Base-by-base conservation (phyloP, 2,797 vertebrate species). In the Chelmon rostratus region DNA sequence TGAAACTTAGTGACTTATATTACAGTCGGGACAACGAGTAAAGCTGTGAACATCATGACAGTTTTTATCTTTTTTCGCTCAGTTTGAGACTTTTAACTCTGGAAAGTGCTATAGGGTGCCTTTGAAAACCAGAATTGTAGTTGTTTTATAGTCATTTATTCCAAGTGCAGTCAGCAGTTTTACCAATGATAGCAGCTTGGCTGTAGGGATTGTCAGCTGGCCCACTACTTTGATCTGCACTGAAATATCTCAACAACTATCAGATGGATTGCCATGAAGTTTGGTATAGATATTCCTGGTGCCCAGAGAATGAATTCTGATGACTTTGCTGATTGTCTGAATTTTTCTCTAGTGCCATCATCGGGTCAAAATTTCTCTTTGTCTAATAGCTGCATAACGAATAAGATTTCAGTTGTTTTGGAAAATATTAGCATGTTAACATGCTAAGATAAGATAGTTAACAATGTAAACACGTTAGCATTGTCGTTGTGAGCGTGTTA, bases 61-160 rank as follows among this genome's bases (percentile, higher is more conserved):
- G 8, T 72, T 69, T 63, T n/a, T 12, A 44, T 58, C 23, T 49
- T 73, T 73, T 56, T 46, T 57, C 18, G 7, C 6, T 62, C 21
- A 16, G 10, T 44, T 56, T 50, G 23, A 56, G 18, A 47, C 33
- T 40, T 21, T 18, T 21, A 16, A 54, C 56, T 28, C 13, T 56
- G 38, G n/a, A 15, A 61, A 56, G 25, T 28, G 15, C 53, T 31
- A 40, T 8, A 49, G 18, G 12, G 21, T 42, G 2, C 37, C 19
- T 63, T 42, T 63, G 59, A 38, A n/a, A 71, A 61, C 16, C 11
- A 16, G 3, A 5, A 52, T 35, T 33, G 31, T 57, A 28, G 25
- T 76, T 31, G 2, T 53, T 62, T 35, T 53, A 25, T 16, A 46
- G 38, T 59, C 1, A 58, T 78, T 35, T 58, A 52, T 50, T 59